Conservation (phyloP, 2,113 vertebrate genomes). For the Dendrocopos noguchii region DNA sequence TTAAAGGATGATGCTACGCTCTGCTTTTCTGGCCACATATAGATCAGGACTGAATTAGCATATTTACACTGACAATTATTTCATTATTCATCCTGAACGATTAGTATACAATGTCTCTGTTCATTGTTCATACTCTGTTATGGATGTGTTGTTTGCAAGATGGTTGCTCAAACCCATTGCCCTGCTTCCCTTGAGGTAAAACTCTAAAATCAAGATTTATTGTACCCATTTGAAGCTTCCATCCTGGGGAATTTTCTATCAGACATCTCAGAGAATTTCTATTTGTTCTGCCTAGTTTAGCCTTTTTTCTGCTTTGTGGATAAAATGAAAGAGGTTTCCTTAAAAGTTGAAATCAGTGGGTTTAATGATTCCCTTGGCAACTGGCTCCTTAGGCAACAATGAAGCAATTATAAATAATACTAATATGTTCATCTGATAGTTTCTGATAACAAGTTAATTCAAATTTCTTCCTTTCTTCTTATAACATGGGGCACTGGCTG, state of each 20-base stretch:
- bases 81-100: not conserved
- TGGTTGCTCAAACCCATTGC: not conserved
- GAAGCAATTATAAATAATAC: conserved; percentile 72
- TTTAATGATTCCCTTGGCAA: conserved; percentile 69
- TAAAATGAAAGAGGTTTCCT: conserved; percentile 71
- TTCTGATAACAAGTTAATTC: conserved; percentile 41
- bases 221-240: conserved; percentile 53
- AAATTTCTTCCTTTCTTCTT: conserved; percentile 14
- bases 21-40: not conserved
- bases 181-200: conserved; percentile 41
- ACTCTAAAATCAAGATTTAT: conserved; percentile 67
- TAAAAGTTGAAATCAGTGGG: conserved; percentile 56
- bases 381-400: conserved; percentile 44
- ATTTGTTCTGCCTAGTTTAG: conserved; percentile 78
- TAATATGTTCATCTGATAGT: conserved; percentile 58
- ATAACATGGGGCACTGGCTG: not conserved
- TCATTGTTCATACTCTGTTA: not conserved
- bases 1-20: not conserved
- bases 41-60: not conserved
- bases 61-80: not conserved
- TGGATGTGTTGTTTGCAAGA: not conserved
- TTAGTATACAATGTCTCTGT: not conserved
- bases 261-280: conserved; percentile 67
- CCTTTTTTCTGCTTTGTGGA: conserved; percentile 62
- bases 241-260: conserved; percentile 68